Base-by-base conservation (phyloP, 2,113 vertebrate species). In the Poecilia latipinna region DNA sequence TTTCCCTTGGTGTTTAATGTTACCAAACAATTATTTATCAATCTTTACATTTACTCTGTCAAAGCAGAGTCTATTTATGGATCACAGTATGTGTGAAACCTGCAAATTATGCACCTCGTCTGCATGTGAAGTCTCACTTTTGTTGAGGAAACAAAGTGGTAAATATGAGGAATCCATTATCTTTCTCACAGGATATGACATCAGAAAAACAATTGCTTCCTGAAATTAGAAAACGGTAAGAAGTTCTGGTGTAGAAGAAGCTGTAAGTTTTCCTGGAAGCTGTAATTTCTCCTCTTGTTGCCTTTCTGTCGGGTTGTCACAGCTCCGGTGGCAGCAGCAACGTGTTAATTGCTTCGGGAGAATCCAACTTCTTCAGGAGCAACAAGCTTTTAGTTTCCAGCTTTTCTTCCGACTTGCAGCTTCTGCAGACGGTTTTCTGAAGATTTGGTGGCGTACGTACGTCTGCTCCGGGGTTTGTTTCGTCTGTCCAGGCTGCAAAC, bases 311-410 rank as follows among this genome's bases (percentile, higher is more conserved):
- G 60, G 48, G n/a, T 57, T 31, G 22, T 48, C 3, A 2, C 70
- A 63, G 66, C 64, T 63, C 67, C 51, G 3, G 39, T 62, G 70
- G 72, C 72, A 51, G 64, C 75, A 69, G 68, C 15, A 33, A 70
- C 31, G 73, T 84, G 83, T 72, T 84, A 84, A 75, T 79, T 86
- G 84, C 72, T 77, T 51, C 51, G 83, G 68, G 51, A 74, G 66
- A 77, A 29, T 68, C 72, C 71, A 61, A 66, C 35, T 69, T 64
- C 35, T 65, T 71, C 65, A 39, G 76, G 42, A 66, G 63, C 57
- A 65, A 74, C 70, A 80, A 67, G 68, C 70, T 72, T 78, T 77
- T 39, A 72, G 42, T 51, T 68, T 37, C 73, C 61, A 78, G 44
- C 54, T 85, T 64, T 19, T 24, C 29, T 65, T 48, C 39, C 64